Conservation (phyloP, 2,888 invertebrate genomes). For the Endotricha flammealis region DNA sequence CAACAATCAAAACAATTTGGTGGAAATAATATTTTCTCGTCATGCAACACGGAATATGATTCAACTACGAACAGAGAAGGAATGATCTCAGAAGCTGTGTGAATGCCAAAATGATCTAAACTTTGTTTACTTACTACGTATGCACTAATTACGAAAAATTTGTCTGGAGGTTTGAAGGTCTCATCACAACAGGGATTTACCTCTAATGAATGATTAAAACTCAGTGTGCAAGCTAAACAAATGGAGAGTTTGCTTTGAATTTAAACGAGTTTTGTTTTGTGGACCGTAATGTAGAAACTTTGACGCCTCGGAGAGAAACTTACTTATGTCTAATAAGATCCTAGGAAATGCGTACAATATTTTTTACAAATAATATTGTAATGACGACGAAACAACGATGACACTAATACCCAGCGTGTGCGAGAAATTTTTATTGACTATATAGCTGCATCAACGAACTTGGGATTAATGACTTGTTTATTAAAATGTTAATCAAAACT, state of each 20-base stretch:
- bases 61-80: conserved; percentile 50
- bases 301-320: too few relatives aligned
- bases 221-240: neutral
- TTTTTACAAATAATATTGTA: too few relatives aligned
- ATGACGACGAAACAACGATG: too few relatives aligned
- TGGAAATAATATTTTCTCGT: conserved; percentile 36
- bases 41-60: conserved; percentile 39
- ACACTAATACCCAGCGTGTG: too few relatives aligned
- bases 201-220: conserved; percentile 16
- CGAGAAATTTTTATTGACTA: too few relatives aligned
- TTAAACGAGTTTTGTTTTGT: conserved; percentile 3
- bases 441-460: too few relatives aligned
- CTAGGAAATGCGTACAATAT: too few relatives aligned
- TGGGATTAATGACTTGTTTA: too few relatives aligned
- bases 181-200: conserved; percentile 26
- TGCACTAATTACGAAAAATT: conserved; percentile 36
- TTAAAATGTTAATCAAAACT: too few relatives aligned
- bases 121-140: conserved; percentile 37
- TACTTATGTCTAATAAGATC: too few relatives aligned
- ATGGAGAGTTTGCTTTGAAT: conserved; percentile 8
- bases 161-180: conserved; percentile 26
- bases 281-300: neutral
- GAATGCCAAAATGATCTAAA: conserved; percentile 49
- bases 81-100: conserved; percentile 53
- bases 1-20: conserved; percentile 22